A percentile compares a stretch with the other conserved stretches of the same genome.
These are phyloP conservation scores for Hiodon alosoides DNA, from an alignment of 2,113 vertebrate species.

Conservation along the genomic window DNA sequence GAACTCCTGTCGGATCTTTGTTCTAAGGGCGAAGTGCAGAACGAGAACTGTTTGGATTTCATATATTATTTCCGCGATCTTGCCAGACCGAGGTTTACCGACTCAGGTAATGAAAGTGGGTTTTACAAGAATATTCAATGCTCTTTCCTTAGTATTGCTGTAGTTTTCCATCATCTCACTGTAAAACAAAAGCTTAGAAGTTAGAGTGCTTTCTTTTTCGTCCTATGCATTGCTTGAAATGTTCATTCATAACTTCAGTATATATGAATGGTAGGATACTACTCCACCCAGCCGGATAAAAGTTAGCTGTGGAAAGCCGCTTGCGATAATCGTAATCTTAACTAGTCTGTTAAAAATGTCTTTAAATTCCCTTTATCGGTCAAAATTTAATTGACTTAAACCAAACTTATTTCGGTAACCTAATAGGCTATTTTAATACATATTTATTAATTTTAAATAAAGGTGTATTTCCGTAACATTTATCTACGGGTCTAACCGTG, in stretches of 20 bases:
- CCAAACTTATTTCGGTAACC: no score
- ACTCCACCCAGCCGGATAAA: conserved; percentile 16
- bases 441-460: no score
- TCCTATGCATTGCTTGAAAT: background rate
- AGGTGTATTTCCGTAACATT: no score
- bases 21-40: conserved; percentile 86
- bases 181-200: background rate
- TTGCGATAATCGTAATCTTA: background rate
- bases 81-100: conserved; percentile 78
- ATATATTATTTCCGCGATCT: conserved; percentile 90
- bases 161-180: background rate
- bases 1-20: conserved; percentile 93
- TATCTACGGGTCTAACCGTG: no score
- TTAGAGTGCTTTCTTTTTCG: background rate
- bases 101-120: conserved; percentile 74
- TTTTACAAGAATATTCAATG: background rate
- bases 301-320: background rate
- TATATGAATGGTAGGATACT: background rate
- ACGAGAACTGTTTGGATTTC: conserved; percentile 91
- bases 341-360: background rate
- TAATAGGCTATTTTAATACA: no score
- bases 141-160: background rate
- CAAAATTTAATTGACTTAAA: no score
- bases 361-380: no score
- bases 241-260: conserved; percentile 20